These are phyloP conservation scores for Solea solea DNA, from an alignment of 2,113 vertebrate species.

Conservation along the genomic window DNA sequence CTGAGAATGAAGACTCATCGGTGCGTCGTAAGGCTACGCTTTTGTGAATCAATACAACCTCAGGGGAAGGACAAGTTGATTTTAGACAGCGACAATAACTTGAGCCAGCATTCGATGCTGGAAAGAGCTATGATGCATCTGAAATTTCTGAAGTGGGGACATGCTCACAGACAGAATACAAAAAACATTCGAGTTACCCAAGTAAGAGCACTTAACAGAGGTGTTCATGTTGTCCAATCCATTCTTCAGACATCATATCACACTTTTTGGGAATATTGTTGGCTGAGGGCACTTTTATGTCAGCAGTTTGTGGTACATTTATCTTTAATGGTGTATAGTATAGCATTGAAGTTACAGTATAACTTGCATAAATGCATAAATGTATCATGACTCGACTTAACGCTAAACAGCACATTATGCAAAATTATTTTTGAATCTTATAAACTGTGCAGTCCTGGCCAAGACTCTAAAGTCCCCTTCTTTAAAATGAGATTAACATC, in stretches of 20 bases:
- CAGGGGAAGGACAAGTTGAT: slow-evolving; percentile 63
- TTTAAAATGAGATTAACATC: slow-evolving; percentile 25
- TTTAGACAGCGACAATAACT: slow-evolving; percentile 58
- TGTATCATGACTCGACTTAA: background rate
- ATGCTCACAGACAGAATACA: slow-evolving; percentile 43
- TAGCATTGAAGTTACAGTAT: background rate
- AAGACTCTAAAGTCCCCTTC: slow-evolving; percentile 3
- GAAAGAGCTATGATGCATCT: slow-evolving; percentile 40
- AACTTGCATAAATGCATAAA: slow-evolving; percentile 10
- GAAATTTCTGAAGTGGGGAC: slow-evolving; percentile 26
- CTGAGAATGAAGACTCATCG: slow-evolving; percentile 43
- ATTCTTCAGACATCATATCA: slow-evolving; percentile 26
- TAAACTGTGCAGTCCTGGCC: slow-evolving; percentile 2
- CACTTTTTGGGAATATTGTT: background rate
- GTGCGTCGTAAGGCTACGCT: slow-evolving; percentile 37
- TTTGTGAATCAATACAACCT: slow-evolving; percentile 63
- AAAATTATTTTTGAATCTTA: slow-evolving; percentile 14
- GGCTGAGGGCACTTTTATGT: background rate
- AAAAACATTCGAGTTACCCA: slow-evolving; percentile 46
- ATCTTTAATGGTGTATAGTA: background rate
- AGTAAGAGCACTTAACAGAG: slow-evolving; percentile 47
- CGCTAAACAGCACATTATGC: slow-evolving; percentile 14
- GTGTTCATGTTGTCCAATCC: slow-evolving; percentile 49
- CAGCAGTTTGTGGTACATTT: slow-evolving; percentile 1
- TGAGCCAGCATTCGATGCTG: slow-evolving; percentile 41